Conservation (phyloP, 2,797 vertebrate species). For the Cyclura pinguis region DNA sequence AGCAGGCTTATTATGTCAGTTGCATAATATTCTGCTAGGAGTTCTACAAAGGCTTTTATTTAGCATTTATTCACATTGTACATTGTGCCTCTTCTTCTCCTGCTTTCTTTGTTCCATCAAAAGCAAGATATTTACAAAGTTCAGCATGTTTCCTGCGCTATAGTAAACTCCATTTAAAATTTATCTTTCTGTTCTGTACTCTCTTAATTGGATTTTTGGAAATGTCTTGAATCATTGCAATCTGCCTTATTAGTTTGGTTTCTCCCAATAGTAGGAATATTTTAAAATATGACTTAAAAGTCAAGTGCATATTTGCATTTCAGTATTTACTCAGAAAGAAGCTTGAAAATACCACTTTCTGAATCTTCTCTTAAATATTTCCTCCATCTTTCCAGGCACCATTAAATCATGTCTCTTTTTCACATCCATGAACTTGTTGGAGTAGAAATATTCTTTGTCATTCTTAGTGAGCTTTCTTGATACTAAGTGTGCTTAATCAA, state of each 20-base stretch:
- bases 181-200: slow-evolving; percentile 29
- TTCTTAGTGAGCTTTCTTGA: slow-evolving; percentile 39
- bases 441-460: slow-evolving; percentile 30
- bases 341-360: slow-evolving; percentile 29
- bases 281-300: slow-evolving; percentile 28
- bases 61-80: slow-evolving; percentile 28
- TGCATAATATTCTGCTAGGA: slow-evolving; percentile 46
- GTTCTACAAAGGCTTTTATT: slow-evolving; percentile 35
- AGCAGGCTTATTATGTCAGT: slow-evolving; percentile 36
- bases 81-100: slow-evolving; percentile 25
- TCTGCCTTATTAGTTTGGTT: slow-evolving; percentile 20
- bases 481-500: slow-evolving; percentile 27
- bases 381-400: slow-evolving; percentile 20
- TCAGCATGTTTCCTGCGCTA: slow-evolving; percentile 41
- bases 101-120: slow-evolving; percentile 38
- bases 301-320: neutral
- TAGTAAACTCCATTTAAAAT: slow-evolving; percentile 8
- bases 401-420: slow-evolving; percentile 46
- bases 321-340: slow-evolving; percentile 36
- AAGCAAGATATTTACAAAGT: slow-evolving; percentile 32
- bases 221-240: neutral
- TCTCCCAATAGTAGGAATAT: slow-evolving; percentile 12
- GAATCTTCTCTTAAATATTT: slow-evolving; percentile 29
- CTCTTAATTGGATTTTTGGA: slow-evolving; percentile 12
- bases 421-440: slow-evolving; percentile 27